These are phyloP conservation scores for Polylopha cassiicola DNA, from an alignment of 2,888 invertebrate genomes.

Conservation along the genomic window DNA sequence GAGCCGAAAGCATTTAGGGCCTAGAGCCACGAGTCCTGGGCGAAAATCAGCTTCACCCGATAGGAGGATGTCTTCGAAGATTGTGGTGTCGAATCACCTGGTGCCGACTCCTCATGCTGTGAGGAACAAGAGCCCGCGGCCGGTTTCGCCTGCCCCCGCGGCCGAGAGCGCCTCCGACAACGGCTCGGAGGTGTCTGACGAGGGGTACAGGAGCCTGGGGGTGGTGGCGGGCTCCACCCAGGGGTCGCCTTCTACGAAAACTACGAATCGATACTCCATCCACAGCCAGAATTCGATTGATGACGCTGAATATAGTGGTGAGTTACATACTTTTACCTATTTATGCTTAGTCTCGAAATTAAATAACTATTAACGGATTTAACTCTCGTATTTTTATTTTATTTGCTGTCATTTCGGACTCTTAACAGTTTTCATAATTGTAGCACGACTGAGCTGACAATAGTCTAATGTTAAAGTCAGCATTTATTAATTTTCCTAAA, in stretches of 20 bases:
- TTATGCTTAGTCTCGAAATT: constrained; percentile 3
- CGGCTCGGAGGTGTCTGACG: constrained; percentile 90
- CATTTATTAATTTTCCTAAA: too few relatives aligned
- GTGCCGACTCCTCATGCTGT: constrained; percentile 69
- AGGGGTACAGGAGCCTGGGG: constrained; percentile 89
- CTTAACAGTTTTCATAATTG: too few relatives aligned
- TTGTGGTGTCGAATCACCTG: constrained; percentile 60
- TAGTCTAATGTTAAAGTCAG: too few relatives aligned
- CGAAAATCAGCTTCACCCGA: constrained; percentile 67
- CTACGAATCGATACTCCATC: constrained; percentile 80
- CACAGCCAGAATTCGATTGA: constrained; percentile 85
- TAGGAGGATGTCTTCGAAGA: constrained; percentile 56
- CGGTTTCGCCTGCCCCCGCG: constrained; percentile 75
- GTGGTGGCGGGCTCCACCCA: constrained; percentile 76
- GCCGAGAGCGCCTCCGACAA: constrained; percentile 84
- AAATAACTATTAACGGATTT: too few relatives aligned
- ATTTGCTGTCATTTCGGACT: too few relatives aligned
- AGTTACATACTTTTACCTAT: constrained; percentile 33
- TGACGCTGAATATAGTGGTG: constrained; percentile 84
- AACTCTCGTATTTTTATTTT: too few relatives aligned
- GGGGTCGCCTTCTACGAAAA: constrained; percentile 69
- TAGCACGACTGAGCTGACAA: too few relatives aligned
- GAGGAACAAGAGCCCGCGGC: constrained; percentile 63
- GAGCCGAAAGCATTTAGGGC: constrained; percentile 47
- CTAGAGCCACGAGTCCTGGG: constrained; percentile 54